These are phyloP conservation scores for Etia nguti DNA, from an alignment of 2,113 vertebrate species.

Conservation along the genomic window DNA sequence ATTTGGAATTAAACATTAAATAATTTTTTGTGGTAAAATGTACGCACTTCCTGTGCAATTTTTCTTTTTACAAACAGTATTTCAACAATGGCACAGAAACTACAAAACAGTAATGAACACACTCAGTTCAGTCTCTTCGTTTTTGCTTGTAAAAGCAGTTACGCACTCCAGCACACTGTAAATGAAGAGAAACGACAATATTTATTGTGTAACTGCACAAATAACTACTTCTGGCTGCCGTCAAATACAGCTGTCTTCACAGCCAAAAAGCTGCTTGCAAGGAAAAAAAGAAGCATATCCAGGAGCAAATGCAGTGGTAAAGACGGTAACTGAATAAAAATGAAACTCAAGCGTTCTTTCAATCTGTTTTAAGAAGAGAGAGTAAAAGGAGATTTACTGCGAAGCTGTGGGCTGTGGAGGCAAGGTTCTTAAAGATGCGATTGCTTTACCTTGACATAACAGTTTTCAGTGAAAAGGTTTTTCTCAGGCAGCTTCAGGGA, in stretches of 20 bases:
- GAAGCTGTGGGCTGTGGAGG: not conserved
- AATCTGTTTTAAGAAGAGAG: not conserved
- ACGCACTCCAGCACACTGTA: not conserved
- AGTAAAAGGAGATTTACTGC: not conserved
- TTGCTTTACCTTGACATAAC: not conserved
- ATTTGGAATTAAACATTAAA: not conserved
- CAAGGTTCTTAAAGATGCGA: not conserved
- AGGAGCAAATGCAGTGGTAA: not conserved
- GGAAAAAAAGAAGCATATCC: not conserved
- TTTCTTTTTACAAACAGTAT: not conserved
- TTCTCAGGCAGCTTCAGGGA: not conserved
- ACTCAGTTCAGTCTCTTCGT: not conserved
- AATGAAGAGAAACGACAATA: not conserved
- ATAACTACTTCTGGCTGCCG: not conserved
- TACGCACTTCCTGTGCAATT: not conserved
- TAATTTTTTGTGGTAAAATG: not conserved
- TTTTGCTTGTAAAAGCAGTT: not conserved
- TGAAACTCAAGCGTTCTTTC: not conserved
- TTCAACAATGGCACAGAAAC: not conserved
- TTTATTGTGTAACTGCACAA: not conserved
- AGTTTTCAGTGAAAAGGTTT: not conserved
- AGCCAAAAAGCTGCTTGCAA: not conserved
- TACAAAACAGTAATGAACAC: not conserved
- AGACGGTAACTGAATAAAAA: not conserved
- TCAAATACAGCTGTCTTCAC: not conserved